Base-by-base conservation (phyloP, 2,113 vertebrate species). In the Zootoca vivipara region DNA sequence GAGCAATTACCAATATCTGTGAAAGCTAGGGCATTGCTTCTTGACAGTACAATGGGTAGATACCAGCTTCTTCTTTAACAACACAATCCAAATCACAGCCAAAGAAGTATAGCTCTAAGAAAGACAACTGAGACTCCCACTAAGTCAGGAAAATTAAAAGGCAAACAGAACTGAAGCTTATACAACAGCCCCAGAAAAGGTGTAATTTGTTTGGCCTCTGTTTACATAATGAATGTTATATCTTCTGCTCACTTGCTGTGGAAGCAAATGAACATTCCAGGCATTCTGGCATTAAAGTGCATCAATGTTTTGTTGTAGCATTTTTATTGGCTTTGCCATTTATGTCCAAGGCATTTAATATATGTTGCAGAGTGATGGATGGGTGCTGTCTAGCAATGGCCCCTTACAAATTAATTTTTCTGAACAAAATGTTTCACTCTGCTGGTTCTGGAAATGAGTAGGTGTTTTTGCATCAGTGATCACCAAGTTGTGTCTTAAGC, bases 341-440 rank as follows among this genome's bases (percentile, higher is more conserved):
- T 85, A 3, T 87, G 87, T 89, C 46, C 67, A 56, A 75, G 26
- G 26, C 85, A 91, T 87, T 78, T 85, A 91, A 80, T 87, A 58
- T 26, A 35, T 13, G 73, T 81, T 0, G 3, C 7, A 1, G n/a
- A 84, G 69, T 81, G 84, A 90, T 81, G 4, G 65, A 78, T 92
- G 52, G 35, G 0, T 73, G 6, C 13, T 93, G 52, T 78, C 92
- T 81, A 79, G 83, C 58, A 82, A 18, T 88, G 26, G 42, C 33
- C 86, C 70, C 52, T 88, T 72, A 62, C 10, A 90, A 91, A 78
- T 78, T 64, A 78, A 67, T 89, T 92, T 92, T 85, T 90, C 28
- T 65, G 65, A 84, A 56, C 40, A 88, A 86, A 80, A 8, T 65
- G 85, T 85, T 89, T 93, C 0, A 0, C 28, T 86, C 13, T 6